Percentiles rank a stretch among this genome's conserved stretches.
phyloP scores from a whole-genome alignment of 2,113 vertebrate species.

The Myotis lucifugus region DNA sequence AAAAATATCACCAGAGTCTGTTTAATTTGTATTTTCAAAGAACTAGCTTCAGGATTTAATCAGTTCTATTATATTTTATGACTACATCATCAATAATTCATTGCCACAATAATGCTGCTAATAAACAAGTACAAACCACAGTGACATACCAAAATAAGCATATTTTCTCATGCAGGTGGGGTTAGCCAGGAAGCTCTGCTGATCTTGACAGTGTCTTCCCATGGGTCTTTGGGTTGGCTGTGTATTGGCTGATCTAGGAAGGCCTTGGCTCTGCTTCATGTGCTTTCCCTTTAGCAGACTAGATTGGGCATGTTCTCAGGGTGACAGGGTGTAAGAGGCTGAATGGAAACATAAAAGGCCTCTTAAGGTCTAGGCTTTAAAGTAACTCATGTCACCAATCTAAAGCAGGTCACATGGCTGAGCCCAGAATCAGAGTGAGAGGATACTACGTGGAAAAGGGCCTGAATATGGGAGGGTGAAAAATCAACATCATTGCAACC shows the following conservation, averaged over 20 bases:
- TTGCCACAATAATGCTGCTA: neutral
- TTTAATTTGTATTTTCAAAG: constrained; percentile 20
- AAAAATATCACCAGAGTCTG: neutral
- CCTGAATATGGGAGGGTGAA: neutral
- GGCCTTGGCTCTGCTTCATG: neutral
- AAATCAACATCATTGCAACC: neutral
- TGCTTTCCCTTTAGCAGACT: neutral
- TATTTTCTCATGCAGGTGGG: neutral
- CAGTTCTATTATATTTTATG: neutral
- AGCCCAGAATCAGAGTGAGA: neutral
- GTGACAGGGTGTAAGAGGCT: neutral
- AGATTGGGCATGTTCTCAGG: neutral
- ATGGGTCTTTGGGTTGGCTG: neutral
- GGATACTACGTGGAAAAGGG: neutral
- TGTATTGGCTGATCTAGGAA: neutral
- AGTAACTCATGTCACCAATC: neutral
- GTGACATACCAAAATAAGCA: neutral
- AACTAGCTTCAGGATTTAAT: neutral
- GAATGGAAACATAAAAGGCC: neutral
- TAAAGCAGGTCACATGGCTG: neutral
- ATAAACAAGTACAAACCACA: neutral
- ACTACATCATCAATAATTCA: neutral
- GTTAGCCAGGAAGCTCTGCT: neutral
- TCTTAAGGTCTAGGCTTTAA: neutral
- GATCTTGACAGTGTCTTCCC: neutral